Percentiles rank a stretch among this genome's conserved stretches.
Conservation (phyloP, 2,113 vertebrate genomes). For the Forbesichthys papilliferus region DNA sequence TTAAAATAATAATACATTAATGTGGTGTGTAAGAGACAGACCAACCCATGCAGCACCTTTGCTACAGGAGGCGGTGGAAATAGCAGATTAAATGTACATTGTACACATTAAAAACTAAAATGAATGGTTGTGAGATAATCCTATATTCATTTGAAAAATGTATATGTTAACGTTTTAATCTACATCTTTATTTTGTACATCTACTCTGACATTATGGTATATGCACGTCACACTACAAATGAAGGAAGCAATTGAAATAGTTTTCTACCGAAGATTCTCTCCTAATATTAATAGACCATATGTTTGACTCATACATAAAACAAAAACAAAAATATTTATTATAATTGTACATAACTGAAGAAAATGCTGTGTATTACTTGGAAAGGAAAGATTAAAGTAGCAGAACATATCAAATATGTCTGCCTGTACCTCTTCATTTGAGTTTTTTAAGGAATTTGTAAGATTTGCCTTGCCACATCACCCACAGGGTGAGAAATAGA, state of each 20-base stretch:
- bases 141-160: background rate
- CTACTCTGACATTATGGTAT: background rate
- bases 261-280: background rate
- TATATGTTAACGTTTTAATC: background rate
- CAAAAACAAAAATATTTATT: background rate
- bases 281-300: background rate
- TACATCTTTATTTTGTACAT: background rate
- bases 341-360: background rate
- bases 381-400: background rate
- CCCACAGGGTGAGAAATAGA: background rate
- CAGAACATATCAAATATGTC: background rate
- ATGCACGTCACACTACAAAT: background rate
- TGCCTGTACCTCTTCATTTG: slow-evolving; percentile 1
- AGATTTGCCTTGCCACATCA: slow-evolving; percentile 29
- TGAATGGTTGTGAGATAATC: background rate
- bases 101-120: background rate
- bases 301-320: background rate
- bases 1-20: no score
- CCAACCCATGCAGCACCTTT: no score
- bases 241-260: background rate
- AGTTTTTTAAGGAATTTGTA: slow-evolving; percentile 12
- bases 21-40: no score
- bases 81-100: background rate
- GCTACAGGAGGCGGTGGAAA: no score
- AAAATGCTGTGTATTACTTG: background rate